These are phyloP conservation scores for Cinara cedri DNA, from an alignment of 2,888 invertebrate genomes.

Conservation along the genomic window DNA sequence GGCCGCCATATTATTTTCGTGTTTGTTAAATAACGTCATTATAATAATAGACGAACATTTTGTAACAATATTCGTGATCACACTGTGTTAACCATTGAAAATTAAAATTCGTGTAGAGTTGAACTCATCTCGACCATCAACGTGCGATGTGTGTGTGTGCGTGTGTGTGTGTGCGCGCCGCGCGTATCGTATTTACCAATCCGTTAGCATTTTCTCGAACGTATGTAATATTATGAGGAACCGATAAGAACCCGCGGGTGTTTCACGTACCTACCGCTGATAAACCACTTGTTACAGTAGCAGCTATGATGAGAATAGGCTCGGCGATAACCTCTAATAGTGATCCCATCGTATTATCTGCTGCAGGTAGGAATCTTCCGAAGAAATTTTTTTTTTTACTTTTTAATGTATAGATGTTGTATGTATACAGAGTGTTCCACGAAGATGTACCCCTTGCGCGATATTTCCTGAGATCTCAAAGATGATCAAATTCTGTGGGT, in stretches of 20 bases:
- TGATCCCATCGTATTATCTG: slow-evolving; percentile 34
- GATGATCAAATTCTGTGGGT: too few species aligned
- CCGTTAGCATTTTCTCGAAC: slow-evolving; percentile 37
- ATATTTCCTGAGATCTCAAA: too few species aligned
- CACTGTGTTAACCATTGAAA: too few species aligned
- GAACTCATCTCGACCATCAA: not conserved
- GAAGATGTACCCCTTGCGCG: too few species aligned
- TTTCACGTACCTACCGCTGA: slow-evolving; percentile 13
- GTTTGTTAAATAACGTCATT: too few species aligned
- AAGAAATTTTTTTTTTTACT: slow-evolving; percentile 6
- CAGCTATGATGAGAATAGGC: slow-evolving; percentile 47
- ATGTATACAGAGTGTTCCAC: too few species aligned
- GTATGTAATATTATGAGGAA: not conserved
- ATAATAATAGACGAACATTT: too few species aligned
- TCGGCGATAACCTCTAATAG: slow-evolving; percentile 46
- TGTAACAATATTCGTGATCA: too few species aligned
- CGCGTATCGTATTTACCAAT: slow-evolving; percentile 6
- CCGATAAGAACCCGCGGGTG: slow-evolving; percentile 1
- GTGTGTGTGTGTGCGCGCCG: not conserved
- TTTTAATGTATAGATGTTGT: too few species aligned
- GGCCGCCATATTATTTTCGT: too few species aligned
- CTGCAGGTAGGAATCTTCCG: slow-evolving; percentile 38
- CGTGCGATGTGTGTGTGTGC: not conserved
- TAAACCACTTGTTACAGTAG: not conserved
- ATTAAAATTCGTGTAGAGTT: not conserved